phyloP scores from a whole-genome alignment of 2,797 vertebrate genomes.

The Limosa lapponica region DNA sequence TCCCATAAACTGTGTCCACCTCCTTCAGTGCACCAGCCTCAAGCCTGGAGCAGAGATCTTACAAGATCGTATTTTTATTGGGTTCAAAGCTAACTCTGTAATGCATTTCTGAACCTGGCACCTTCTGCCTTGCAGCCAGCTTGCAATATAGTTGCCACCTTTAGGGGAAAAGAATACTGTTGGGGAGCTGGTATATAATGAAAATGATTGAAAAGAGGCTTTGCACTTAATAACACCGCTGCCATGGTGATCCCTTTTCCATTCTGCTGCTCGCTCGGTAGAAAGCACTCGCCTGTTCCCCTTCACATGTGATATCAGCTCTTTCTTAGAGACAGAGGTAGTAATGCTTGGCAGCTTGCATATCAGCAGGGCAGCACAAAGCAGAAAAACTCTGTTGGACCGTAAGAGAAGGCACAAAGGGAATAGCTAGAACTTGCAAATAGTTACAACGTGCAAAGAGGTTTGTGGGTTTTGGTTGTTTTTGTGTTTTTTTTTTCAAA shows the following conservation, averaged over 20 bases:
- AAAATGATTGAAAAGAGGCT: constrained; percentile 64
- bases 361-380: constrained; percentile 40
- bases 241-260: constrained; percentile 67
- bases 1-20: background rate
- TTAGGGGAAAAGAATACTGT: constrained; percentile 29
- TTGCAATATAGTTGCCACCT: constrained; percentile 15
- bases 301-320: constrained; percentile 16
- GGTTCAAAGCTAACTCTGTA: background rate
- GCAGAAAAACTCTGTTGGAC: background rate
- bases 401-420: background rate
- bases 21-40: background rate
- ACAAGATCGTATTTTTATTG: background rate
- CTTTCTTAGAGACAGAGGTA: constrained; percentile 6
- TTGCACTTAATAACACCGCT: constrained; percentile 61
- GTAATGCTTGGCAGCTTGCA: constrained; percentile 34
- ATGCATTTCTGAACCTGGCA: background rate
- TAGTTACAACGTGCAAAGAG: background rate
- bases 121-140: background rate
- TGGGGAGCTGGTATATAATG: constrained; percentile 12
- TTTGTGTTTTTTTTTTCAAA: background rate
- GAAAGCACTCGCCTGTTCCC: constrained; percentile 37
- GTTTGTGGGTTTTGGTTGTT: background rate
- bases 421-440: background rate
- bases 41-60: background rate
- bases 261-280: constrained; percentile 33